Conservation (phyloP, 2,113 vertebrate genomes). For the Prionailurus bengalensis region DNA sequence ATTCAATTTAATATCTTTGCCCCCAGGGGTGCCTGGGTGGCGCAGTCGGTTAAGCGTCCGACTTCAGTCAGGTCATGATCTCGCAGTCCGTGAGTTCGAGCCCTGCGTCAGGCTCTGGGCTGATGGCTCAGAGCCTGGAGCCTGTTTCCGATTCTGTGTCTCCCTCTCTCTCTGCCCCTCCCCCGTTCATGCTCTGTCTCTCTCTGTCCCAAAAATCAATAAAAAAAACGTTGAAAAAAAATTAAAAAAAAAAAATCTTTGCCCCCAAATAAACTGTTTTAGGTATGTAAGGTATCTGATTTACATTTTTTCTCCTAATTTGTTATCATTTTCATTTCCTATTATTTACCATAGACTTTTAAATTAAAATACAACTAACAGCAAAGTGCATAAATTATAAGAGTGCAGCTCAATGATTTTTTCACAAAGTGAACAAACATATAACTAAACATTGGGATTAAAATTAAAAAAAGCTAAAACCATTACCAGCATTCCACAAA, state of each 20-base stretch:
- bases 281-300: not conserved
- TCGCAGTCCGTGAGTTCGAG: no score
- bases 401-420: not conserved
- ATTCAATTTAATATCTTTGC: not conserved
- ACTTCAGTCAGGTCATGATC: no score
- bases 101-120: no score
- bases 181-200: no score
- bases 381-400: not conserved
- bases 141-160: no score
- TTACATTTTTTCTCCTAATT: not conserved
- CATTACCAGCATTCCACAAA: not conserved
- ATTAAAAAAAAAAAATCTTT: not conserved
- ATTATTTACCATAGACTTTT: slow-evolving; percentile 32
- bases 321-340: not conserved
- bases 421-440: not conserved
- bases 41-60: no score
- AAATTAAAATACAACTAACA: not conserved
- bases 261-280: not conserved
- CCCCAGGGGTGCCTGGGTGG: not conserved
- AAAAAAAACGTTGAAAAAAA: no score
- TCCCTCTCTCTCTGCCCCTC: no score
- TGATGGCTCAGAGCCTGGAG: no score
- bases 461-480: not conserved
- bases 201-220: no score
- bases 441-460: not conserved